A percentile compares a stretch with the other conserved stretches of the same genome.
Evolutionary conservation across 2,888 invertebrate species (phyloP).

Genomic region (Ferdinandea cuprea): DNA sequence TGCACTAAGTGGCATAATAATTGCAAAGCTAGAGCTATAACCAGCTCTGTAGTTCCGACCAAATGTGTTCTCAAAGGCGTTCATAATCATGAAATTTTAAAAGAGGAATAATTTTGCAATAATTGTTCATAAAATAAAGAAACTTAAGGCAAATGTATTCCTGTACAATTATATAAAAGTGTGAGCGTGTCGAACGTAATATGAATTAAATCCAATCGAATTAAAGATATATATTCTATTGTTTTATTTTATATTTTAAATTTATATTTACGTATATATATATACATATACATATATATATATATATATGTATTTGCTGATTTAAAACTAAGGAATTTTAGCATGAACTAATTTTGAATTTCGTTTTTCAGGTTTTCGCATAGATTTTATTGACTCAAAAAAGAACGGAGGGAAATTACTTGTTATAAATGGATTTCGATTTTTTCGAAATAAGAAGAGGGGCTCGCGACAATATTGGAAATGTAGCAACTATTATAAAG

Average conservation of each 20-base stretch:
- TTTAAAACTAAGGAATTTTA: not conserved
- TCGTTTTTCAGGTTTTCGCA: conserved; percentile 80
- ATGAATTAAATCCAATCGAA: not conserved
- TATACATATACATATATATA: not conserved
- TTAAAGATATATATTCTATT: conserved; percentile 12
- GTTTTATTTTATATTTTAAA: conserved; percentile 36
- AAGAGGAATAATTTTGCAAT: conserved; percentile 72
- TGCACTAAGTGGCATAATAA: conserved; percentile 83
- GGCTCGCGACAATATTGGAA: conserved; percentile 83
- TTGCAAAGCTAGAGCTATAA: conserved; percentile 82
- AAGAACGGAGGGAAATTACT: conserved; percentile 83
- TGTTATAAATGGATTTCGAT: conserved; percentile 82
- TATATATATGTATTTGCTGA: not conserved
- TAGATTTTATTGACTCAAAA: conserved; percentile 83
- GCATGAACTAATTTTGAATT: conserved; percentile 37
- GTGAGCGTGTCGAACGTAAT: not conserved
- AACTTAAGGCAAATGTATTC: not conserved
- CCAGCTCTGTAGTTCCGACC: conserved; percentile 78
- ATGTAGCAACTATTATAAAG: conserved; percentile 83
- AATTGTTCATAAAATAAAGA: not conserved
- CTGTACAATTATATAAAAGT: not conserved
- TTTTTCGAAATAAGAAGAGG: conserved; percentile 83
- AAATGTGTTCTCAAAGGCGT: conserved; percentile 80
- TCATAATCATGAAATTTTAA: conserved; percentile 80
- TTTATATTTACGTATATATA: not conserved